A percentile compares a stretch with the other conserved stretches of the same genome.
These are phyloP conservation scores for Argyresthia goedartella DNA, from an alignment of 2,888 invertebrate genomes.

Conservation along the genomic window DNA sequence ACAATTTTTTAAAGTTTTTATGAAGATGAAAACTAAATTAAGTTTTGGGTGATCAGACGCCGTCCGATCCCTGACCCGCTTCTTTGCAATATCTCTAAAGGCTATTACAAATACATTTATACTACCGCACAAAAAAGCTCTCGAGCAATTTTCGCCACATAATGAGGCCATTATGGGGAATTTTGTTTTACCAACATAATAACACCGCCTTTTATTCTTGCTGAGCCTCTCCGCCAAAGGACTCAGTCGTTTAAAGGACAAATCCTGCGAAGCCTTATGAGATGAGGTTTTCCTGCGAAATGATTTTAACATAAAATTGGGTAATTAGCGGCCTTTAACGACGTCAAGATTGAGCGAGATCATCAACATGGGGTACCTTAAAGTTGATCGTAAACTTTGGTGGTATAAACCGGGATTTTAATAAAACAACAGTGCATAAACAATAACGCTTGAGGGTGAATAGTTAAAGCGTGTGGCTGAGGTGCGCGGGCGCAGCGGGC, in stretches of 20 bases:
- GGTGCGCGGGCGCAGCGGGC: neutral
- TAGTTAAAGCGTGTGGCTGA: neutral
- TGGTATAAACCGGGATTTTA: neutral
- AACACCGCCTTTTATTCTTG: slow-evolving; percentile 64
- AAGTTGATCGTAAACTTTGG: too few species aligned
- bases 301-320: slow-evolving; percentile 57
- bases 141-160: slow-evolving; percentile 70
- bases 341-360: neutral
- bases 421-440: neutral
- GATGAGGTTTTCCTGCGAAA: slow-evolving; percentile 70
- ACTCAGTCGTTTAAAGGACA: slow-evolving; percentile 62
- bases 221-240: slow-evolving; percentile 50
- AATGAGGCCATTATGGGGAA: slow-evolving; percentile 70
- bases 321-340: slow-evolving; percentile 39
- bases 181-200: slow-evolving; percentile 72
- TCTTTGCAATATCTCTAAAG: slow-evolving; percentile 69
- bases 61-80: slow-evolving; percentile 54
- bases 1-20: slow-evolving; percentile 53
- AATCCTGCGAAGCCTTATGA: slow-evolving; percentile 59
- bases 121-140: slow-evolving; percentile 66
- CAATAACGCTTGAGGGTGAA: neutral
- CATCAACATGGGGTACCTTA: too few species aligned
- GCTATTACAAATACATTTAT: slow-evolving; percentile 72
- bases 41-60: slow-evolving; percentile 66
- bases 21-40: slow-evolving; percentile 62